Evolutionary conservation across 2,888 invertebrate species (phyloP).

Genomic region (Eilema caniola): DNA sequence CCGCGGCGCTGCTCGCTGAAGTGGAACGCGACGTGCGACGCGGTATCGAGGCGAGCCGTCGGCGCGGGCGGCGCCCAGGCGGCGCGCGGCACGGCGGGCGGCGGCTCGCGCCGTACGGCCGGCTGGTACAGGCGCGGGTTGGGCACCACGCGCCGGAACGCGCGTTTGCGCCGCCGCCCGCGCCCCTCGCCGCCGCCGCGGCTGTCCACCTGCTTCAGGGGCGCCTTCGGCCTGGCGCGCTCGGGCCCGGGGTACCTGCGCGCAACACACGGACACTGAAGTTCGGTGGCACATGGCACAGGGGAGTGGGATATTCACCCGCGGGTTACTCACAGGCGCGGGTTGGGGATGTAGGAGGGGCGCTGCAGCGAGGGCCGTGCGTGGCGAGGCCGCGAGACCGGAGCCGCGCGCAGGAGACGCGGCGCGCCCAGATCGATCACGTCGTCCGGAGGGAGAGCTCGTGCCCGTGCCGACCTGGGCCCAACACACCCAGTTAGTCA

Average conservation of each 20-base stretch:
- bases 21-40: slow-evolving; percentile 55
- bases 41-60: slow-evolving; percentile 51
- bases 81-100: slow-evolving; percentile 52
- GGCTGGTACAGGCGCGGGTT: slow-evolving; percentile 76
- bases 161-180: slow-evolving; percentile 52
- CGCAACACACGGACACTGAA: too few species aligned
- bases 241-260: slow-evolving; percentile 63
- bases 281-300: too few species aligned
- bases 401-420: slow-evolving; percentile 34
- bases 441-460: slow-evolving; percentile 48
- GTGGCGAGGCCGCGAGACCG: not conserved
- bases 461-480: not conserved
- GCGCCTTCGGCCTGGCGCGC: slow-evolving; percentile 25
- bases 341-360: slow-evolving; percentile 64
- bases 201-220: slow-evolving; percentile 19
- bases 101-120: slow-evolving; percentile 49
- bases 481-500: not conserved
- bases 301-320: not conserved
- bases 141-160: slow-evolving; percentile 62
- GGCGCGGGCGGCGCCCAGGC: slow-evolving; percentile 58
- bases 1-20: slow-evolving; percentile 48
- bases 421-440: slow-evolving; percentile 62
- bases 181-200: slow-evolving; percentile 37
- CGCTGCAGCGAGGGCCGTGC: not conserved
- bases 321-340: slow-evolving; percentile 71